phyloP scores from a whole-genome alignment of 2,113 vertebrate species.

The Phainopepla nitens region DNA sequence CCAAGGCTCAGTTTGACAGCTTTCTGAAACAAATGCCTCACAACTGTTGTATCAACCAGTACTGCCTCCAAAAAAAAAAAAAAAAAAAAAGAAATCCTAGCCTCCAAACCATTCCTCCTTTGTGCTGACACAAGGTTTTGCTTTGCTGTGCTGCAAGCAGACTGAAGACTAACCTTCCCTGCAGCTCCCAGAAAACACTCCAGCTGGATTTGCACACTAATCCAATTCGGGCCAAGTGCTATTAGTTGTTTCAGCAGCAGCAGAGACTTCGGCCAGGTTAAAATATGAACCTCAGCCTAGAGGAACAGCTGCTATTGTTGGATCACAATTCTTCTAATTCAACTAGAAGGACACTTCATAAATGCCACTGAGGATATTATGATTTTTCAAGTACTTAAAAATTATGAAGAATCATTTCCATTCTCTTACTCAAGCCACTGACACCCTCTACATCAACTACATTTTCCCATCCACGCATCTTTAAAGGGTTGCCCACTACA shows the following conservation, averaged over 20 bases:
- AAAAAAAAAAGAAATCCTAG: neutral
- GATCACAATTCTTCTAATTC: slow-evolving; percentile 8
- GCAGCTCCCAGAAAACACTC: neutral
- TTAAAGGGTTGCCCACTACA: neutral
- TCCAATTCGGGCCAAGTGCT: neutral
- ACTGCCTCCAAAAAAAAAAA: rapidly evolving
- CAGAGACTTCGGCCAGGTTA: neutral
- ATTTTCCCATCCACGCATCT: neutral
- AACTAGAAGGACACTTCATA: neutral
- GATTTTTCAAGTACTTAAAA: neutral
- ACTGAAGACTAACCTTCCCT: neutral
- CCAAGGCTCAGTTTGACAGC: neutral
- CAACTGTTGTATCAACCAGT: neutral
- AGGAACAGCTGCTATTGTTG: neutral
- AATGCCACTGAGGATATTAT: neutral
- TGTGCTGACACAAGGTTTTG: neutral
- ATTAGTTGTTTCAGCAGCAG: neutral
- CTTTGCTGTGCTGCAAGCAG: neutral
- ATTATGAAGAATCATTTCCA: neutral
- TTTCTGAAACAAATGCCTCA: neutral
- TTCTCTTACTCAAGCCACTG: neutral
- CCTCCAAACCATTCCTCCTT: neutral
- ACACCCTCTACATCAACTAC: neutral
- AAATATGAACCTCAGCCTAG: slow-evolving; percentile 15
- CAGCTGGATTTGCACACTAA: neutral